These are phyloP conservation scores for Aphelenchoides fujianensis DNA, from an alignment of 1,140 invertebrate genomes.

Conservation along the genomic window DNA sequence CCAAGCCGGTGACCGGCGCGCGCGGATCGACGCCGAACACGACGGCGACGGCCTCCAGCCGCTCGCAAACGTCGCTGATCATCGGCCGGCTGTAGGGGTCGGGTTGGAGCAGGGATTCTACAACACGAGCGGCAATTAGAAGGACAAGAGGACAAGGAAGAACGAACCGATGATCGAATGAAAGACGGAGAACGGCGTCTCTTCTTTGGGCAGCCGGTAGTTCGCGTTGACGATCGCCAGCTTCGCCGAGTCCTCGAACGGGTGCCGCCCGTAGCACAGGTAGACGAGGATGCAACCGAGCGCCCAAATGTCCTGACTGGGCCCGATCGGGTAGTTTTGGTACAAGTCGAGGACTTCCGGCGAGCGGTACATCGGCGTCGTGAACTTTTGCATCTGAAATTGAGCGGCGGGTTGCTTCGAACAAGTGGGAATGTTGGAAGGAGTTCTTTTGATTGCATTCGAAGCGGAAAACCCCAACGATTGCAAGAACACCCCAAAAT, in stretches of 20 bases:
- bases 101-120: constrained; percentile 75
- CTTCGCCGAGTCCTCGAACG: constrained; percentile 94
- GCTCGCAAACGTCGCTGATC: constrained; percentile 76
- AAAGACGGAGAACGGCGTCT: constrained; percentile 77
- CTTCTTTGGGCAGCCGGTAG: constrained; percentile 77
- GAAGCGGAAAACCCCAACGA: no score
- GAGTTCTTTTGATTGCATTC: no score
- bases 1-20: neutral
- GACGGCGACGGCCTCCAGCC: constrained; percentile 77
- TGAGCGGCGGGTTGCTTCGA: no score
- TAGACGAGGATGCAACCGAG: constrained; percentile 90
- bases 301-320: constrained; percentile 74
- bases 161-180: constrained; percentile 85
- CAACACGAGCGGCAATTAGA: no score
- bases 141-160: no score
- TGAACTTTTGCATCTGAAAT: constrained; percentile 68
- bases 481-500: no score
- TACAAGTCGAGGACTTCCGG: constrained; percentile 97
- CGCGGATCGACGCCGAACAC: constrained; percentile 11
- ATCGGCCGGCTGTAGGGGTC: constrained; percentile 76
- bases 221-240: constrained; percentile 91
- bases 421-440: neutral
- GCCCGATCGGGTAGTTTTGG: constrained; percentile 86
- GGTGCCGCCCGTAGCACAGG: constrained; percentile 87
- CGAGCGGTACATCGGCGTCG: constrained; percentile 73